Base-by-base conservation (phyloP, 23 tunicate genomes). In the Ciona savignyi region DNA sequence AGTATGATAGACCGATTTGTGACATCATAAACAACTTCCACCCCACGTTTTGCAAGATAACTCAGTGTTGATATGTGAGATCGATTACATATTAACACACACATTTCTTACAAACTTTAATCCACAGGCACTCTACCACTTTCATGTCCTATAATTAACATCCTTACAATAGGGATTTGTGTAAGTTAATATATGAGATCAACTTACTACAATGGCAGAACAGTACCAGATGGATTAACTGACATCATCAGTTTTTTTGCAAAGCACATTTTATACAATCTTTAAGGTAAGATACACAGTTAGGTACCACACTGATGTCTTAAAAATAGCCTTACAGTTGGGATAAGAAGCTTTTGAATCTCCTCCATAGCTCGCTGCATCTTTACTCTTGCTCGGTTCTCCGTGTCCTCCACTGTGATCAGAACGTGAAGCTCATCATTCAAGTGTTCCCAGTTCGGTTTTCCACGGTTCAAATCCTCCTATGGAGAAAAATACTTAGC, bases 381-480 rank as follows among this genome's bases (percentile, higher is more conserved):
- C 71, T 95, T 95, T 30, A 95, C 85, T 24, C 77, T 67, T 25
- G 99, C 99, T 56, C 99, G 72, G 71, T 95, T 95, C 51, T 95
- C 96, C 11, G 96, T 88, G 78, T 95, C 99, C 77, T 95, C 99
- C 26, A 95, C 99, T 21, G 99, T 95, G 74, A 95, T 95, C n/a
- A 95, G 69, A 29, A 95, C 99, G 73, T 95, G 99, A 25, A 95
- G 87, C 34, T 95, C 99, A 68, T 95, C 99, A 32, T 70, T 95
- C 74, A 95, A 77, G 42, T 95, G 99, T 67, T 95, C 99, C 99
- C 99, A 95, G 83, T 95, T 95, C 33, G 99, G 99, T 68, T 90
- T 88, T 64, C 99, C 99, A 32, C 96, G 79, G 64, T 95, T 88
- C 68, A 80, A 75, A 71, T 95, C 99, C 76, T 95, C 99, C 99